phyloP scores from a whole-genome alignment of 2,888 invertebrate species.

The Eupelmus urozonus region DNA sequence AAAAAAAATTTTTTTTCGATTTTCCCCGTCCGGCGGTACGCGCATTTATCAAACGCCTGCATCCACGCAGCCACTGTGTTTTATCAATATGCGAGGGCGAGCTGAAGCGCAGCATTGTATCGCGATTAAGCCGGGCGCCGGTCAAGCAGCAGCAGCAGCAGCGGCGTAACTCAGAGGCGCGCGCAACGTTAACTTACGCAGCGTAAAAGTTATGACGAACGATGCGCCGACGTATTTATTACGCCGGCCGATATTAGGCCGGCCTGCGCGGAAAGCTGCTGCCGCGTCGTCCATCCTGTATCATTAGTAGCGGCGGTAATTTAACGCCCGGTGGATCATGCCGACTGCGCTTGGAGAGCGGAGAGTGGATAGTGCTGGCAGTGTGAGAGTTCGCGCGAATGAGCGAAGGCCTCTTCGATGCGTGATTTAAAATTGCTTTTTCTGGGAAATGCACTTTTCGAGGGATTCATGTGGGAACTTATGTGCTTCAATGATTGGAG shows the following conservation, averaged over 20 bases:
- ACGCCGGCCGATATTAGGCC: constrained; percentile 57
- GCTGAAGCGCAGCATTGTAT: constrained; percentile 43
- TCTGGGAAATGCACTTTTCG: no score
- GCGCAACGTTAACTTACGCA: constrained; percentile 32
- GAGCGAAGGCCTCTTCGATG: no score
- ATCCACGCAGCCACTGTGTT: background rate
- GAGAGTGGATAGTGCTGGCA: no score
- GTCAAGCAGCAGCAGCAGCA: background rate
- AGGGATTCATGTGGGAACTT: no score
- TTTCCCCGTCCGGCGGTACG: constrained; percentile 20
- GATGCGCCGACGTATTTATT: constrained; percentile 72
- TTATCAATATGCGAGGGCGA: constrained; percentile 31
- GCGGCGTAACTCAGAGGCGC: constrained; percentile 43
- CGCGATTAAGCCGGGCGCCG: constrained; percentile 57
- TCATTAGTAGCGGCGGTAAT: constrained; percentile 56
- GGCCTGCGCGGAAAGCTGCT: background rate
- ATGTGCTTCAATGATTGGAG: no score
- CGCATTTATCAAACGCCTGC: constrained; percentile 40
- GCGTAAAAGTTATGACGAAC: constrained; percentile 65
- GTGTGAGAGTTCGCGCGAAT: no score
- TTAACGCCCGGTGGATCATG: constrained; percentile 17
- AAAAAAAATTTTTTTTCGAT: constrained; percentile 9
- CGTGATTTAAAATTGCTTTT: no score
- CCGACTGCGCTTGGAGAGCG: background rate
- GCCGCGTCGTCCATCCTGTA: constrained; percentile 57